These are phyloP conservation scores for Melanostigma gelatinosum DNA, from an alignment of 2,113 vertebrate genomes.

Conservation along the genomic window DNA sequence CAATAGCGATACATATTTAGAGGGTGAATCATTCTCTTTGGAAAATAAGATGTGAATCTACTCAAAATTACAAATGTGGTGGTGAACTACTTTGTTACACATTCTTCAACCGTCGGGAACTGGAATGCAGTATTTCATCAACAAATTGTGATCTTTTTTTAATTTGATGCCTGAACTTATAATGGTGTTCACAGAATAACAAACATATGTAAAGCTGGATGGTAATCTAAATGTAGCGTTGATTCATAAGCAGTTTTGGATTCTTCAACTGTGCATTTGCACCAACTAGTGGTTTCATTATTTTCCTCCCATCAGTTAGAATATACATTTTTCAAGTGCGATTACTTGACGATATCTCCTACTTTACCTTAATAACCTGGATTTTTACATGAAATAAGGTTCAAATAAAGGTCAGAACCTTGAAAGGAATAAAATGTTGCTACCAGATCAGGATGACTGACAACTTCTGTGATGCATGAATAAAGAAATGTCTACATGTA, in stretches of 20 bases:
- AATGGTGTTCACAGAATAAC: constrained; percentile 1
- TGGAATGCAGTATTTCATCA: constrained; percentile 39
- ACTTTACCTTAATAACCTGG: background rate
- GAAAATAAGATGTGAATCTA: background rate
- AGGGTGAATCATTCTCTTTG: background rate
- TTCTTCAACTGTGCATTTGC: background rate
- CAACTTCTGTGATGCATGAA: background rate
- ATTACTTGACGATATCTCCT: background rate
- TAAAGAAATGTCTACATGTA: background rate
- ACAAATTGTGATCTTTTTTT: background rate
- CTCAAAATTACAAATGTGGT: background rate
- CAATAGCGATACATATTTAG: background rate
- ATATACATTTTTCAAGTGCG: background rate
- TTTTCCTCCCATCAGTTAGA: background rate
- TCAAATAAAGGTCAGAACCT: background rate
- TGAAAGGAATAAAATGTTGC: too few relatives aligned
- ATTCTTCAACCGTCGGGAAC: constrained; percentile 4
- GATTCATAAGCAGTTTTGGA: background rate
- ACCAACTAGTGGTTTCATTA: constrained; percentile 44
- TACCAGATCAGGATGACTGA: background rate
- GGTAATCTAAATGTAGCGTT: background rate
- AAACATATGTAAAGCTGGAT: constrained; percentile 4
- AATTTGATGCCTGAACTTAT: background rate
- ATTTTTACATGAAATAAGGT: background rate
- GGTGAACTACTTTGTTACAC: background rate